A percentile compares a stretch with the other conserved stretches of the same genome.
phyloP scores from a whole-genome alignment of 2,113 vertebrate species.

The Todiramphus chloris region DNA sequence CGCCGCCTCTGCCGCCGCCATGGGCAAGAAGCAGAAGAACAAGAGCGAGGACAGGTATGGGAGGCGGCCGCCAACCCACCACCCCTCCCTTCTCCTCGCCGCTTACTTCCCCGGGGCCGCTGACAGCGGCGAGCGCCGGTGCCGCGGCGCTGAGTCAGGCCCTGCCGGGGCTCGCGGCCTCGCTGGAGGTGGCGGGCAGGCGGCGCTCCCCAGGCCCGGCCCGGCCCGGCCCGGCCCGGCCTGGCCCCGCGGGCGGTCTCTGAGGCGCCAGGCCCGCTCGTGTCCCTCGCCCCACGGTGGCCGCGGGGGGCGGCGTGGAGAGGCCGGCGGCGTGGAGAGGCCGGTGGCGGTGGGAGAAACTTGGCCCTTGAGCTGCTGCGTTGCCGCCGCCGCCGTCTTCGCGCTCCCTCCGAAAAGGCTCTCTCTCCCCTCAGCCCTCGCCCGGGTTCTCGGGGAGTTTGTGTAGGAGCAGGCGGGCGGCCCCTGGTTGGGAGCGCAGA shows the following conservation, averaged over 20 bases:
- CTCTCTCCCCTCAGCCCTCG: background rate
- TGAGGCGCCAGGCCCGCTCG: background rate
- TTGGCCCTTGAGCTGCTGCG: background rate
- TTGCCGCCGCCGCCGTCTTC: background rate
- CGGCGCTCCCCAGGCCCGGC: background rate
- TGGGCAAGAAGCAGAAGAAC: conserved; percentile 86
- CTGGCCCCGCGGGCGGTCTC: background rate
- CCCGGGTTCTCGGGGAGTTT: background rate
- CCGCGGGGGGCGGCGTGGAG: background rate
- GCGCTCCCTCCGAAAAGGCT: background rate
- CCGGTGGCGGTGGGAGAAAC: background rate
- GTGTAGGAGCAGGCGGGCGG: background rate
- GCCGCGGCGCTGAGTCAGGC: conserved; percentile 43
- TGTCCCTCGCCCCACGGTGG: background rate
- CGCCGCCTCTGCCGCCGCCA: conserved; percentile 57
- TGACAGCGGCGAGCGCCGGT: background rate
- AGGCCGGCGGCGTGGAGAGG: background rate
- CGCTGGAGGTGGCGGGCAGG: background rate
- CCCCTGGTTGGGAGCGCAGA: background rate
- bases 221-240: background rate
- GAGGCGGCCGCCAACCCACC: background rate
- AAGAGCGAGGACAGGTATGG: conserved; percentile 80
- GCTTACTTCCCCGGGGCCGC: no score
- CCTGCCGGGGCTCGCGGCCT: conserved; percentile 5
- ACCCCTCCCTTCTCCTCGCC: no score